Percentiles rank a stretch among this genome's conserved stretches.
Evolutionary conservation across 2,113 vertebrate species (phyloP).

Genomic region (Mobula birostris): DNA sequence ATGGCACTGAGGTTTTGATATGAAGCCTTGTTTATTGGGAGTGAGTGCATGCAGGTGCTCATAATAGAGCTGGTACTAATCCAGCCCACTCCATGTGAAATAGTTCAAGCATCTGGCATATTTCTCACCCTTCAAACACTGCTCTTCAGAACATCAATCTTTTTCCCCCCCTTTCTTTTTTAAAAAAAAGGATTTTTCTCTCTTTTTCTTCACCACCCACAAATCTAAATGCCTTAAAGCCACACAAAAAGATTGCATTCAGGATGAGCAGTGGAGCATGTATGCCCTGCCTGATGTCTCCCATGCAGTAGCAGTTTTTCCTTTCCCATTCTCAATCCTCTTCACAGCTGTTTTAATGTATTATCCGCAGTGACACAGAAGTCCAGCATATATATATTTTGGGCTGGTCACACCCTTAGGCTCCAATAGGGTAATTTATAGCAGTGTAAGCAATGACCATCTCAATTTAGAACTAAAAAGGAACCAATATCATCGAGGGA

Average conservation of each 20-base stretch:
- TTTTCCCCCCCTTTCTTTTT: neutral
- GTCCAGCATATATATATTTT: neutral
- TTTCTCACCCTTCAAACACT: slow-evolving; percentile 37
- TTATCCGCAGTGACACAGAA: slow-evolving; percentile 29
- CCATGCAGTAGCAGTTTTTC: slow-evolving; percentile 27
- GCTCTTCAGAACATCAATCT: slow-evolving; percentile 38
- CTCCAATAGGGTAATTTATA: neutral
- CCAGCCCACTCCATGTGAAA: slow-evolving; percentile 36
- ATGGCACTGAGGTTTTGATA: slow-evolving; percentile 35
- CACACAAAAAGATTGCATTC: slow-evolving; percentile 35
- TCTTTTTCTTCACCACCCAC: neutral
- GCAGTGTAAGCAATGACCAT: neutral
- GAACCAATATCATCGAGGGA: neutral
- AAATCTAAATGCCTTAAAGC: slow-evolving; percentile 35
- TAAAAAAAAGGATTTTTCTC: neutral
- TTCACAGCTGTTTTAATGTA: slow-evolving; percentile 35
- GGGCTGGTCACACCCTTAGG: neutral
- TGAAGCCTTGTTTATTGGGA: slow-evolving; percentile 52
- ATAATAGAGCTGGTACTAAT: slow-evolving; percentile 41
- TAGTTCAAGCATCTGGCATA: slow-evolving; percentile 38
- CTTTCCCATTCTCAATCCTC: slow-evolving; percentile 19
- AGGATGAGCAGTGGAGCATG: slow-evolving; percentile 36
- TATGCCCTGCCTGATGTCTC: slow-evolving; percentile 29
- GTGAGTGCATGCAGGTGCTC: slow-evolving; percentile 56
- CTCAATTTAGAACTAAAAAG: slow-evolving; percentile 4